Base-by-base conservation (phyloP, 2,797 vertebrate genomes). In the Danio kyathit region DNA sequence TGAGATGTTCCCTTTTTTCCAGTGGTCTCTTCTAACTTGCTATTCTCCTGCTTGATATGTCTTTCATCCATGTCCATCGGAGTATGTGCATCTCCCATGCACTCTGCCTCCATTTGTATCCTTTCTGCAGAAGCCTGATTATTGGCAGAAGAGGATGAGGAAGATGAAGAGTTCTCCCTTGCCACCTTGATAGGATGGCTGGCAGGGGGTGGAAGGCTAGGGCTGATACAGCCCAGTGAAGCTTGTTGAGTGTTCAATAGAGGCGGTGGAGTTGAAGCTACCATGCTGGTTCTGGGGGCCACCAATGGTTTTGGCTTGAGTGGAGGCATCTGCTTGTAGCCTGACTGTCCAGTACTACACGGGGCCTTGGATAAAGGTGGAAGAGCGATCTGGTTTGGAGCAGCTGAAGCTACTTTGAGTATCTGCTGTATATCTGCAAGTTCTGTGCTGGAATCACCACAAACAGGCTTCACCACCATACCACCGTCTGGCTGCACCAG, bases 371-470 rank as follows among this genome's bases (percentile, higher is more conserved):
- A 92, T 80, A 91, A 83, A 0, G 95, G 91, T 0, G 96, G 96
- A 84, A 85, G 83, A 17, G 82, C 70, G 13, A 93, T 92, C 17
- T 97, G 97, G 66, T 82, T 80, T 7, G 95, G 95, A 4, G 96
- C 95, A 0, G 95, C 95, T 0, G 96, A 95, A 5, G 97, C 95
- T 94, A 99, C 97, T 87, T 96, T 97, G 84, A 99, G 95, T 87
- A 99, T 99, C 93, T 98, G 97, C 90, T 98, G 97, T 89, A 99
- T 98, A 88, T 99, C 97, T 0, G 97, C 97, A 81, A 93, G 86
- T 51, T 87, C 86, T 52, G 80, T 56, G 63, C 94, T 94, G 0
- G 92, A 90, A 88, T 96, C 95, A 0, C 91, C 93, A 11, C 93
- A 93, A 57, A 95, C 92, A 13, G 97, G 97, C 86, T 96, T 97